Evolutionary conservation across 2,888 invertebrate species (phyloP), one percentile per base, ranked within the genome.

Genomic region (Idaea straminata): DNA sequence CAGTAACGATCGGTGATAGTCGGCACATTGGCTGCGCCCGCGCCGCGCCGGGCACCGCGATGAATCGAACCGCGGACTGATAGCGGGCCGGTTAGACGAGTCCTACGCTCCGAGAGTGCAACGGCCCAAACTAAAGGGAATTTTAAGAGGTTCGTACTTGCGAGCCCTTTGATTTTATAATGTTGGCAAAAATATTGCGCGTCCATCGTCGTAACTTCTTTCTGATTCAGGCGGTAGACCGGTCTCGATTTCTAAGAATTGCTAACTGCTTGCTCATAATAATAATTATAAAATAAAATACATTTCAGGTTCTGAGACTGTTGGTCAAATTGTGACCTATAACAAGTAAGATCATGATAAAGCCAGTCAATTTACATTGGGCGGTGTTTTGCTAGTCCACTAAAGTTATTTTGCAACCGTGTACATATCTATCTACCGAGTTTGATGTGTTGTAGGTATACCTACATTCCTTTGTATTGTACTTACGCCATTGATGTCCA

Each of bases 81-180:
- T 92, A 92, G 89, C 78, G 84, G 92, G 88, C 92, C 92, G 92
- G 92, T 92, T 91, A 88, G 85, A 92, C 92, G 87, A 87, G 92
- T 92, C 91, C 85, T 83, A 77, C 79, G 80, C 82, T 79, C 79
- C 73, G 87, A 85, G 90, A 89, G 92, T 91, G 92, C 92, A 92
- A 91, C 85, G 91, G 87, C 92, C 92, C 91, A 92, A 92, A 89
- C 91, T 84, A 81, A 85, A 89, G 89, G 87, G 88, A 89, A 86
- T 89, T 88, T 91, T 87, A 89, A 91, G 90, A 87, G 86, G 85
- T 82, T 83, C 84, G 79, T 85, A 86, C 89, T 86, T 81, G 84
- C 84, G 78, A 87, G 85, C 86, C 87, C 85, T 89, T 77, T 85
- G 83, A 85, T 88, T 85, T 85, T 83, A 81, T 83, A 78, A 72